These are phyloP conservation scores for Aegotheles bennettii DNA, from an alignment of 2,113 vertebrate species.

Conservation along the genomic window DNA sequence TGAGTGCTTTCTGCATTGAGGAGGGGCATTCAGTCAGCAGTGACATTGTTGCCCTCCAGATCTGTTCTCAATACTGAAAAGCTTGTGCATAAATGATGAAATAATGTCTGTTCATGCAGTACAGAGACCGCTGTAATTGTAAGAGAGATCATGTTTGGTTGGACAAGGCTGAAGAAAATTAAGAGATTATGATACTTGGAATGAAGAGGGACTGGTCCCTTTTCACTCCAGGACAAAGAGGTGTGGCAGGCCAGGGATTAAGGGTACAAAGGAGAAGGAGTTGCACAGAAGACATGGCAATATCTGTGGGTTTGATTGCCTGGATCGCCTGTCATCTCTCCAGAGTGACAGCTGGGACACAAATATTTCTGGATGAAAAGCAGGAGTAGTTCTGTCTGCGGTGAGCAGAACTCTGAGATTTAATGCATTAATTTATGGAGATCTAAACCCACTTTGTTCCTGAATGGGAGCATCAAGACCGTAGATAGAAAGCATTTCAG, in stretches of 20 bases:
- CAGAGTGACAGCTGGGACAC: not conserved
- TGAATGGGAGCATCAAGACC: not conserved
- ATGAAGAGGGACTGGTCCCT: not conserved
- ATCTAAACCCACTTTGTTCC: not conserved
- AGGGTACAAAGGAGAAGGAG: not conserved
- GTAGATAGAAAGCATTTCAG: not conserved
- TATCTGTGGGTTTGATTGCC: not conserved
- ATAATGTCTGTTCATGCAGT: not conserved
- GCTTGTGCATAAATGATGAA: not conserved
- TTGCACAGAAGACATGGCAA: not conserved
- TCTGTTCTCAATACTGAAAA: not conserved
- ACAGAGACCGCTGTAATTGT: not conserved
- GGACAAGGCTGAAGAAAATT: not conserved
- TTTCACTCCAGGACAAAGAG: not conserved
- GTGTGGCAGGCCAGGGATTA: not conserved
- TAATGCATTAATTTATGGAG: not conserved
- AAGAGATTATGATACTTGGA: not conserved
- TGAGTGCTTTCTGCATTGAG: not conserved
- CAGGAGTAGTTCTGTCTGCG: rapidly evolving
- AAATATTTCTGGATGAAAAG: not conserved
- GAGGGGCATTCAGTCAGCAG: not conserved
- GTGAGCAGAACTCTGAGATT: not conserved
- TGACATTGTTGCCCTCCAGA: not conserved
- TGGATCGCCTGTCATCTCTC: not conserved
- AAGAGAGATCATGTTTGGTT: not conserved